A percentile compares a stretch with the other conserved stretches of the same genome.
phyloP scores from a whole-genome alignment of 2,113 vertebrate genomes.

The Trinectes maculatus region DNA sequence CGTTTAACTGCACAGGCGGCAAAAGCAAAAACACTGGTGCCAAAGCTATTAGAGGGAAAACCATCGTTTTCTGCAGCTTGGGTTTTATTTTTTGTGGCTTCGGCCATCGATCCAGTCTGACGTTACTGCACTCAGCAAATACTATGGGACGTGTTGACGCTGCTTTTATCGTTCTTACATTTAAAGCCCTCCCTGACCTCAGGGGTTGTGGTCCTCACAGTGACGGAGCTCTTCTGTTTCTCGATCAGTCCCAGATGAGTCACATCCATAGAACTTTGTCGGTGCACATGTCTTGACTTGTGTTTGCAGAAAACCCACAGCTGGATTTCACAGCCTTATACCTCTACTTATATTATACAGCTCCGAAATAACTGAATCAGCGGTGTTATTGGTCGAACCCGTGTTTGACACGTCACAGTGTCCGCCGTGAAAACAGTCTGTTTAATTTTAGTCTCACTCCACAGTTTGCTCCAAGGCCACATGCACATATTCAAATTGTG shows the following conservation, averaged over 20 bases:
- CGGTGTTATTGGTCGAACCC: no score
- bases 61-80: background rate
- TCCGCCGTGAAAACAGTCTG: background rate
- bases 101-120: background rate
- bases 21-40: background rate
- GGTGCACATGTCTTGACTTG: no score
- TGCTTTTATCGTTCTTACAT: no score
- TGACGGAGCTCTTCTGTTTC: no score
- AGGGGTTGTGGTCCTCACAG: no score
- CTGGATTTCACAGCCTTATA: no score
- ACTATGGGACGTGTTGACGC: no score
- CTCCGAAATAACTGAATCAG: no score
- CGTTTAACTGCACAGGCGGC: background rate
- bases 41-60: slow-evolving; percentile 3
- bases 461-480: background rate
- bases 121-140: background rate
- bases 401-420: background rate
- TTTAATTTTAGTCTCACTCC: background rate
- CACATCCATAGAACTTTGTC: background rate
- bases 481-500: background rate
- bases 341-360: background rate
- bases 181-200: no score
- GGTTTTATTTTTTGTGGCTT: background rate
- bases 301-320: no score
- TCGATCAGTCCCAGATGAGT: background rate